A percentile compares a stretch with the other conserved stretches of the same genome.
These are phyloP conservation scores for Andrena flavipes DNA, from an alignment of 2,888 invertebrate genomes.

Conservation along the genomic window DNA sequence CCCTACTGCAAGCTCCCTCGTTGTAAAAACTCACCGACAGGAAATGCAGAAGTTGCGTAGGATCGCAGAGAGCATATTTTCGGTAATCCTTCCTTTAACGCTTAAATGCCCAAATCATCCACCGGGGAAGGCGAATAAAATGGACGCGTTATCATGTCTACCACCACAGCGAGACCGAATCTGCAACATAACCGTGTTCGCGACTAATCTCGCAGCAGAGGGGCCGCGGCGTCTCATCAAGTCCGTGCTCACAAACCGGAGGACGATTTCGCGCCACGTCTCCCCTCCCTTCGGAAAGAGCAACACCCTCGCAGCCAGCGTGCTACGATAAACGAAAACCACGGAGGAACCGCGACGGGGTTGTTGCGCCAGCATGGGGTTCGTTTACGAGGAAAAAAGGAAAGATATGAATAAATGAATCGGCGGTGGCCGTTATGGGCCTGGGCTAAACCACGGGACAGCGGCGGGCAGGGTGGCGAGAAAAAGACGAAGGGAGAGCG, in stretches of 20 bases:
- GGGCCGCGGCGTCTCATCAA: background rate
- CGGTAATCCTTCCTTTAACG: too few relatives aligned
- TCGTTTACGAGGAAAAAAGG: slow-evolving; percentile 33
- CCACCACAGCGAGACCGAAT: background rate
- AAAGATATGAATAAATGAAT: slow-evolving; percentile 73
- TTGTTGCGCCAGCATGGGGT: slow-evolving; percentile 21
- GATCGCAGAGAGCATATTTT: too few relatives aligned
- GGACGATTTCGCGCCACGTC: slow-evolving; percentile 12
- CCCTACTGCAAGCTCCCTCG: too few relatives aligned
- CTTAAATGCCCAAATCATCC: too few relatives aligned
- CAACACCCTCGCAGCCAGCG: slow-evolving; percentile 13
- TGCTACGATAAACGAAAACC: slow-evolving; percentile 43
- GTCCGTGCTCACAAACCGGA: background rate
- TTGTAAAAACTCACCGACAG: too few relatives aligned
- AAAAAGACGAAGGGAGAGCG: slow-evolving; percentile 61
- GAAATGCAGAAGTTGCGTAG: too few relatives aligned
- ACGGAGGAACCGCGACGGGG: slow-evolving; percentile 44
- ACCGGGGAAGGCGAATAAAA: too few relatives aligned
- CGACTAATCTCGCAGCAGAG: background rate
- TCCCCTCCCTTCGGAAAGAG: background rate
- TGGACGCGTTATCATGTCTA: background rate
- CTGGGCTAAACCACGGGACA: slow-evolving; percentile 62
- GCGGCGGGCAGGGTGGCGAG: slow-evolving; percentile 32
- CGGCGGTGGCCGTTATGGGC: slow-evolving; percentile 60
- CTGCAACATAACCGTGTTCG: background rate